These are phyloP conservation scores for Oenanthe oenanthe DNA, from an alignment of 2,113 vertebrate genomes.

Conservation along the genomic window DNA sequence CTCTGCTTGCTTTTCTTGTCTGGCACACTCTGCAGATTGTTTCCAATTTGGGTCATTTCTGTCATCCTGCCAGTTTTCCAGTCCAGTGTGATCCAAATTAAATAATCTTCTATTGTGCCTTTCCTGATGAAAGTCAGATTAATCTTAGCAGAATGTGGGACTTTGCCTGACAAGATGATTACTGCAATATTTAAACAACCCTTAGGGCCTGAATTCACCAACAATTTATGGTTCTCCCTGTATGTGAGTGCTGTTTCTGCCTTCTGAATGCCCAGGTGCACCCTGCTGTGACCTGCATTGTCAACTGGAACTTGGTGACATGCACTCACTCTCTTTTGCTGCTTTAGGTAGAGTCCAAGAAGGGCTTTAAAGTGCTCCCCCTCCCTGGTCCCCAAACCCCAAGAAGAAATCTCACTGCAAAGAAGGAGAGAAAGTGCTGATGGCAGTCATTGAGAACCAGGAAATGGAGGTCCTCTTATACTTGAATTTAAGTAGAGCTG, in stretches of 20 bases:
- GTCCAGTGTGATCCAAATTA: constrained; percentile 67
- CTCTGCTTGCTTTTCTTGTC: constrained; percentile 20
- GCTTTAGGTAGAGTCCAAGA: background rate
- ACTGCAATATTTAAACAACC: constrained; percentile 70
- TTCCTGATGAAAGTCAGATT: constrained; percentile 66
- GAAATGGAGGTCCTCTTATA: background rate
- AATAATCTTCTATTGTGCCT: constrained; percentile 72
- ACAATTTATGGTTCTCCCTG: constrained; percentile 35
- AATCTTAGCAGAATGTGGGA: constrained; percentile 61
- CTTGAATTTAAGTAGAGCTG: background rate
- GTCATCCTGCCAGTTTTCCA: constrained; percentile 69
- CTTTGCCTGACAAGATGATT: constrained; percentile 68
- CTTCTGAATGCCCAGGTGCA: constrained; percentile 1
- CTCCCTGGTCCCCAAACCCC: too few relatives aligned
- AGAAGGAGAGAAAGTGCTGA: background rate
- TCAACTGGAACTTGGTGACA: background rate
- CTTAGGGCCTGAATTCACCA: constrained; percentile 49
- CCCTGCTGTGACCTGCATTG: background rate
- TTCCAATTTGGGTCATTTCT: constrained; percentile 67
- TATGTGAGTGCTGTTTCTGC: background rate
- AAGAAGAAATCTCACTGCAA: background rate
- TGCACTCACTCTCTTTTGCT: background rate
- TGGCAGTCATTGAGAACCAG: background rate
- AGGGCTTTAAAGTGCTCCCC: background rate
- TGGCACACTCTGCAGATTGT: constrained; percentile 32